phyloP scores from a whole-genome alignment of 2,888 invertebrate genomes.

The Leucophora obtusa region DNA sequence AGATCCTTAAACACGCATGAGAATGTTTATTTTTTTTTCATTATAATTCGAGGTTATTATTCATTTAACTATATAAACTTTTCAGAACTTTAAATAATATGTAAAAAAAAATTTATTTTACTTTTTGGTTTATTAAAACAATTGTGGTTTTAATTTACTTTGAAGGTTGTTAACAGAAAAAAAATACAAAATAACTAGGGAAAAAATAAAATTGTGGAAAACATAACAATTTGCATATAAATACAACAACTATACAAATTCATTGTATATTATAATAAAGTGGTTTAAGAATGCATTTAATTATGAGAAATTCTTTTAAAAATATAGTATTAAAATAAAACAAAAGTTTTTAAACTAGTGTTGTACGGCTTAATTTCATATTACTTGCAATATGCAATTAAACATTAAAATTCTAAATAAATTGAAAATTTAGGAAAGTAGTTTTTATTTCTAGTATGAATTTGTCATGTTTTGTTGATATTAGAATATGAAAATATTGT shows the following conservation, averaged over 20 bases:
- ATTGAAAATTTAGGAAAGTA: too few species aligned
- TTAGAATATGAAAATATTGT: too few species aligned
- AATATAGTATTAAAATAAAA: not conserved
- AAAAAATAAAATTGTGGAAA: constrained; percentile 35
- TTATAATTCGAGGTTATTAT: constrained; percentile 25
- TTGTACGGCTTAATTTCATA: not conserved
- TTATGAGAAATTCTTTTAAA: constrained; percentile 49
- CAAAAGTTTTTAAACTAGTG: not conserved
- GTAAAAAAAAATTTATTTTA: constrained; percentile 15
- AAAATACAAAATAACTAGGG: constrained; percentile 6
- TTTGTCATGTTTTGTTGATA: too few species aligned
- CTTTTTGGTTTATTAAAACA: constrained; percentile 26
- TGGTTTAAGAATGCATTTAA: constrained; percentile 48
- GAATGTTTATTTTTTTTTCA: constrained; percentile 1
- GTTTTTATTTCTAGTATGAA: too few species aligned
- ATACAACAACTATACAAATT: constrained; percentile 3
- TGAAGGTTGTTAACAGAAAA: constrained; percentile 48
- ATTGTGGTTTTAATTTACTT: constrained; percentile 47
- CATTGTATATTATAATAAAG: constrained; percentile 16
- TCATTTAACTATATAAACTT: not conserved
- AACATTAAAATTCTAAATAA: too few species aligned
- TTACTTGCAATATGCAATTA: too few species aligned
- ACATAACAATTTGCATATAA: constrained; percentile 52
- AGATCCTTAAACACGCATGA: constrained; percentile 38
- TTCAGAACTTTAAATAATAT: constrained; percentile 39